Base-by-base conservation (phyloP, 1,140 invertebrate species). In the Halesus radiatus region DNA sequence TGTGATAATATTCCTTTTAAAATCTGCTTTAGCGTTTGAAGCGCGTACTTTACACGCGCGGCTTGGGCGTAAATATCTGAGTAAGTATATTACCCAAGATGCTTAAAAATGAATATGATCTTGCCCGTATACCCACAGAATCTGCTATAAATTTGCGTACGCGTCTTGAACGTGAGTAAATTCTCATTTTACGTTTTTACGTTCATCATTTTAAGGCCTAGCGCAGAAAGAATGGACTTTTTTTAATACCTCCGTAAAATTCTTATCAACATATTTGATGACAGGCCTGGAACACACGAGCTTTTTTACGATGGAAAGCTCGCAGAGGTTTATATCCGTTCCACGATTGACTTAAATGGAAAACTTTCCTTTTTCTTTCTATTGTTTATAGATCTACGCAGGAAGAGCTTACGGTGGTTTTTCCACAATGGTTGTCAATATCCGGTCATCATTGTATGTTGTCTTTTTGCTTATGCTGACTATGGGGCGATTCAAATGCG, bases 61-160 rank as follows among this genome's bases (percentile, higher is more conserved):
- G 37, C 5, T 2, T 37, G 6, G 62, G 15, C 32, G 26, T 66
- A 66, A 66, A 66, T 66, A 66, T n/a, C n/a, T 3, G 16, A 29
- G 26, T 23, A 64, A 64, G 23, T 37, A 5, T 32, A 16, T 66
- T 66, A 66, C 16, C 13, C n/a, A 37, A 54, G 68, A 52, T 53
- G 37, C n/a, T 72, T 72, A 72, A 72, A 53, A 52, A 72, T 53
- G 18, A 53, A 53, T 22, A 22, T 53, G 16, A 52, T 53, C 50
- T 26, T 26, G 64, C 32, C 64, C 45, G 18, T 22, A 26, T 23
- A 23, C 22, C 23, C 29, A 2, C n/a, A 20, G 66, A 23, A 23
- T 50, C 32, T 13, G 50, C 68, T 53, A 72, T 72, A 72, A 72
- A 72, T 72, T 72, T 72, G 45, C 68, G 22, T 72, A 26, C 52